phyloP scores from a whole-genome alignment of 2,888 invertebrate species.

The Megastigmus dorsalis region DNA sequence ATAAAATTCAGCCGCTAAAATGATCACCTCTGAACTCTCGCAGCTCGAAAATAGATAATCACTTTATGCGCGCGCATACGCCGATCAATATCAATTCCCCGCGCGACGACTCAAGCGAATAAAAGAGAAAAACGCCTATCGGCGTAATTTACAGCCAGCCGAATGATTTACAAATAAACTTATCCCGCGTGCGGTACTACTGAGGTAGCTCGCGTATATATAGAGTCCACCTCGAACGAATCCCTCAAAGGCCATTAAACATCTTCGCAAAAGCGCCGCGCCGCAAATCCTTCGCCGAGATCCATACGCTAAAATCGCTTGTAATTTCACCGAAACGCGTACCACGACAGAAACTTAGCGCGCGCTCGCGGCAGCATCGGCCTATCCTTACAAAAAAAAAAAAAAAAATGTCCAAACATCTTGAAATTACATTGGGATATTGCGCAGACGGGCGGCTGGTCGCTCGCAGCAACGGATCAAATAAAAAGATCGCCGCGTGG shows the following conservation, averaged over 20 bases:
- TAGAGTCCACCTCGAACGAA: background rate
- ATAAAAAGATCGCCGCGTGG: conserved; percentile 9
- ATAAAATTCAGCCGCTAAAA: too few relatives aligned
- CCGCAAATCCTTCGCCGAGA: background rate
- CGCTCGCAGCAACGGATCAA: background rate
- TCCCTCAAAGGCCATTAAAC: background rate
- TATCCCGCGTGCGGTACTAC: conserved; percentile 39
- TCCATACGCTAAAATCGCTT: conserved; percentile 12
- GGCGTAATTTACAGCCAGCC: too few relatives aligned
- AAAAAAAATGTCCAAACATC: background rate
- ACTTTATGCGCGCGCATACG: too few relatives aligned
- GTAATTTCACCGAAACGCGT: background rate
- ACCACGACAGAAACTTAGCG: conserved; percentile 1
- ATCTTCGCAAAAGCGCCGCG: background rate
- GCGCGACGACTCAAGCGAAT: too few relatives aligned
- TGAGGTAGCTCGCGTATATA: conserved; percentile 51
- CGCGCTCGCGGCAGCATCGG: too few relatives aligned
- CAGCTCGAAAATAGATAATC: too few relatives aligned
- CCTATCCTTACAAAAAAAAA: too few relatives aligned
- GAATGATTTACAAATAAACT: conserved; percentile 17
- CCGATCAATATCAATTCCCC: too few relatives aligned
- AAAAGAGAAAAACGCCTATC: too few relatives aligned
- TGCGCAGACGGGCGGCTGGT: background rate
- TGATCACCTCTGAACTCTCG: too few relatives aligned
- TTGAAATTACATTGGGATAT: conserved; percentile 38